Conservation (phyloP, 2,113 vertebrate species). For the Lethenteron camtschaticum region DNA sequence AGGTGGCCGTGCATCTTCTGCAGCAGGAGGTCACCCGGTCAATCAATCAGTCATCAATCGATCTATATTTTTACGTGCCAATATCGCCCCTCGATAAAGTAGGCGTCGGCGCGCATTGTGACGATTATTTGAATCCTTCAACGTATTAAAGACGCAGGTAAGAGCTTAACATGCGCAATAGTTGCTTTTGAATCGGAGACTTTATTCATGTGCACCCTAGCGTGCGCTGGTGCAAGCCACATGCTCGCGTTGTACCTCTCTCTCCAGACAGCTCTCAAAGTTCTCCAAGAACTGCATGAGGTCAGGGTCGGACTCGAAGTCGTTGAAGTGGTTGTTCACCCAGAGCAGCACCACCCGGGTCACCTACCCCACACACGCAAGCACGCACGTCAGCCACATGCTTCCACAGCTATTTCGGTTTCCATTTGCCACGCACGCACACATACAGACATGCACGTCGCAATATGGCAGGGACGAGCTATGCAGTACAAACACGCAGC, state of each 20-base stretch:
- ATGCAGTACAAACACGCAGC: too few relatives aligned
- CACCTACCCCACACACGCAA: slow-evolving; percentile 27
- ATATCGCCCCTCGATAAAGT: too few relatives aligned
- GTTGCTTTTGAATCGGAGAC: too few relatives aligned
- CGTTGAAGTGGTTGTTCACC: slow-evolving; percentile 98
- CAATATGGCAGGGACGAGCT: neutral
- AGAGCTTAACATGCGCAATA: too few relatives aligned
- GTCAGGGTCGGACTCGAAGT: slow-evolving; percentile 76
- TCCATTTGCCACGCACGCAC: neutral
- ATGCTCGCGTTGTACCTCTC: slow-evolving; percentile 24
- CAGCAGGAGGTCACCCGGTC: slow-evolving; percentile 9
- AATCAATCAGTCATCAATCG: too few relatives aligned
- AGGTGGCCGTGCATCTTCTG: slow-evolving; percentile 97
- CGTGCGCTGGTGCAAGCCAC: too few relatives aligned
- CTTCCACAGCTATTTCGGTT: too few relatives aligned
- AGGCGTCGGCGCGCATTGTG: too few relatives aligned
- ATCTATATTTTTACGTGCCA: too few relatives aligned
- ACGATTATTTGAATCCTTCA: too few relatives aligned
- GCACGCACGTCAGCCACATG: neutral
- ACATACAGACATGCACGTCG: neutral
- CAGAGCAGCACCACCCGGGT: slow-evolving; percentile 77
- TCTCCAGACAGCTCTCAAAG: slow-evolving; percentile 71
- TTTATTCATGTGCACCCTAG: too few relatives aligned
- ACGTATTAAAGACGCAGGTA: too few relatives aligned
- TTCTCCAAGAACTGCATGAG: slow-evolving; percentile 85